Evolutionary conservation across 2,797 vertebrate species (phyloP).

Genomic region (Micropoecilia bifurca): DNA sequence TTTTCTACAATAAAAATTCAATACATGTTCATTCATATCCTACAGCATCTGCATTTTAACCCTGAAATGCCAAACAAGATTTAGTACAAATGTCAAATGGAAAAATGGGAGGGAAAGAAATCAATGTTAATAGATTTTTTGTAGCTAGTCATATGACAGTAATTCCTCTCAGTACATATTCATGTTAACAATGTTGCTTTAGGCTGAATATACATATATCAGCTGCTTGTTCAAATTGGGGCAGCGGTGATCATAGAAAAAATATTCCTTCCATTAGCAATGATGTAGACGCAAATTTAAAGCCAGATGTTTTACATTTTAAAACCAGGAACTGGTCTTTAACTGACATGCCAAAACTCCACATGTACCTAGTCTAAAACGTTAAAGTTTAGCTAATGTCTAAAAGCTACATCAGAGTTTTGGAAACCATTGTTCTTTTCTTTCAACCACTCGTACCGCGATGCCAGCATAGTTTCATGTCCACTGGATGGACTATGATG

Average conservation of each 20-base stretch:
- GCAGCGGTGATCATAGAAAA: not conserved
- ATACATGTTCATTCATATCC: not conserved
- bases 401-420: not conserved
- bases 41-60: conserved; percentile 14
- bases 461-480: not conserved
- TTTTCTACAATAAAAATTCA: conserved; percentile 3
- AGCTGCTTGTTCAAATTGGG: not conserved
- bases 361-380: not conserved
- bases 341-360: not conserved
- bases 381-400: not conserved
- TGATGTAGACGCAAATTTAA: not conserved
- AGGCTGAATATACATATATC: not conserved
- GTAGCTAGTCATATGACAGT: not conserved
- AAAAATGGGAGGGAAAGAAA: not conserved
- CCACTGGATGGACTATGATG: not conserved
- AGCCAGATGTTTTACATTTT: not conserved
- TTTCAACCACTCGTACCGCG: not conserved
- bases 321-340: not conserved
- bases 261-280: not conserved
- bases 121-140: not conserved
- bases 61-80: not conserved
- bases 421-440: not conserved
- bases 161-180: not conserved
- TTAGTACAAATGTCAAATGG: not conserved
- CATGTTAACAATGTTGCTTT: not conserved